phyloP scores from a whole-genome alignment of 2,113 vertebrate species.

The Dromiciops gliroides region DNA sequence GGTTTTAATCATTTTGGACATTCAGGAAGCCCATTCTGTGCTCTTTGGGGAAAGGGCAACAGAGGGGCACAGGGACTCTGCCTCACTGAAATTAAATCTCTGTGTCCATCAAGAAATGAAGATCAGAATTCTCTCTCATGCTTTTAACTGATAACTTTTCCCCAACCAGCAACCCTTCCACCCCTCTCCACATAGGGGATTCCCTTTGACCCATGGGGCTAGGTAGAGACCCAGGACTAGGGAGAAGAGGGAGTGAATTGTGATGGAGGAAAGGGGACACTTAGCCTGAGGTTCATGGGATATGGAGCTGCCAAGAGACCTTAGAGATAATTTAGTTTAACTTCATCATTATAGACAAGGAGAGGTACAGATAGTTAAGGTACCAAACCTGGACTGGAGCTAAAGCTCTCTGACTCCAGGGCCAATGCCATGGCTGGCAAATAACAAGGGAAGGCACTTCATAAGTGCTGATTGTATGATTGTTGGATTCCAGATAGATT shows the following conservation, averaged over 20 bases:
- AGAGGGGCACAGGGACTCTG: neutral
- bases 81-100: neutral
- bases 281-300: neutral
- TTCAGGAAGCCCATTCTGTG: neutral
- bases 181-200: neutral
- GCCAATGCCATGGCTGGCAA: neutral
- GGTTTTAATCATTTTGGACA: neutral
- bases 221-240: neutral
- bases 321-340: neutral
- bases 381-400: neutral
- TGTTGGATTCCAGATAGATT: neutral
- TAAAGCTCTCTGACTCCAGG: neutral
- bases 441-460: neutral
- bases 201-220: neutral
- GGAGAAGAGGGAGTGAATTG: neutral
- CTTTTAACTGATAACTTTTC: neutral
- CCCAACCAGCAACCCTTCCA: neutral
- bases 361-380: neutral
- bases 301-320: neutral
- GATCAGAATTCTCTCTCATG: neutral
- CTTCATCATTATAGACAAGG: neutral
- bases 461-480: neutral
- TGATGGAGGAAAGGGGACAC: too few species aligned
- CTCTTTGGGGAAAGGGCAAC: neutral
- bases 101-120: neutral